A percentile compares a stretch with the other conserved stretches of the same genome.
Conservation (phyloP, 2,888 invertebrate species). For the Eubasilissa splendida region DNA sequence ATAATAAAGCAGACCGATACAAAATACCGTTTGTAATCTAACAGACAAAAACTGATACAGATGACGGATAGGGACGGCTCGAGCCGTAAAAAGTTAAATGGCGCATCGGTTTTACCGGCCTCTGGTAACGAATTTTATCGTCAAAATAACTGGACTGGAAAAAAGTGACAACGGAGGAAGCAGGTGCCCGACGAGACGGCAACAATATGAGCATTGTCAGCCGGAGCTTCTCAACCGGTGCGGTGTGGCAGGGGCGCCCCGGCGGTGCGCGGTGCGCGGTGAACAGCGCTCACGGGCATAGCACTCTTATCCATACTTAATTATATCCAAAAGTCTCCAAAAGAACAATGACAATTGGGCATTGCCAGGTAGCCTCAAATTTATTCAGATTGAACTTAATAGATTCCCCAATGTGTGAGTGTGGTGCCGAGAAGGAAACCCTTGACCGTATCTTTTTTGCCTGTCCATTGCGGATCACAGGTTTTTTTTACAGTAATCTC, state of each 20-base stretch:
- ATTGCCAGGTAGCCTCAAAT: no score
- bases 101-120: conserved; percentile 7
- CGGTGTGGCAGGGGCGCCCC: not conserved
- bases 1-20: not conserved
- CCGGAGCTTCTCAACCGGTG: not conserved
- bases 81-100: not conserved
- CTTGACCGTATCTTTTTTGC: no score
- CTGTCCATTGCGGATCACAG: no score
- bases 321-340: no score
- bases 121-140: conserved; percentile 26
- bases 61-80: not conserved
- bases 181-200: conserved; percentile 32
- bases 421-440: no score
- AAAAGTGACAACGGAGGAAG: conserved; percentile 41
- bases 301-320: no score
- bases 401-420: no score
- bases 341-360: no score
- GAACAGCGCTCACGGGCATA: no score
- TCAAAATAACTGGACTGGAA: conserved; percentile 52
- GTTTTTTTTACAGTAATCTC: no score
- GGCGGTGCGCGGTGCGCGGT: no score
- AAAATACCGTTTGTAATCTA: conserved; percentile 6
- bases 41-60: not conserved
- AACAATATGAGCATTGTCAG: conserved; percentile 22
- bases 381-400: no score